Percentiles rank a stretch among this genome's conserved stretches.
Evolutionary conservation across 1,140 invertebrate species (phyloP).

Genomic region (Apis dorsata): DNA sequence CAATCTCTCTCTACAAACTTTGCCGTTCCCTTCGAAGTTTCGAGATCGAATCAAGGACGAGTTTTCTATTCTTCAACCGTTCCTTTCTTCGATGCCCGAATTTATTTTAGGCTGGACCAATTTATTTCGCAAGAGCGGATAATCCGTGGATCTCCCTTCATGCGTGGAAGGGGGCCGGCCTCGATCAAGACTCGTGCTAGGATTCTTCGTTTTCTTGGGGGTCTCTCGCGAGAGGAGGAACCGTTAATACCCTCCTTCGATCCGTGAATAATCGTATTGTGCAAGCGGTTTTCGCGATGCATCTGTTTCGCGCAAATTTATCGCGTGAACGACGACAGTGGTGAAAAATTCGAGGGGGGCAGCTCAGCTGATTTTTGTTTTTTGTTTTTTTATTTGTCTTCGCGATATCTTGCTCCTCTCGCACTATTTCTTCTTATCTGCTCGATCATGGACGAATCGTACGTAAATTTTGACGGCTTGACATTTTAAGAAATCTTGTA

Average conservation of each 20-base stretch:
- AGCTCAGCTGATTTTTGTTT: background rate
- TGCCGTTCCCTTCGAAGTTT: too few relatives aligned
- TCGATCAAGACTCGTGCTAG: constrained; percentile 32
- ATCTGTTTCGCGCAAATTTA: constrained; percentile 26
- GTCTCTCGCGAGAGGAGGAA: constrained; percentile 22
- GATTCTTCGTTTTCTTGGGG: constrained; percentile 45
- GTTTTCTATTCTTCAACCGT: too few relatives aligned
- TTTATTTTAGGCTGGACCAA: background rate
- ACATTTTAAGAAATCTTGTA: too few relatives aligned
- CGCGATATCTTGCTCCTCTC: background rate
- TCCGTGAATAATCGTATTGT: constrained; percentile 62
- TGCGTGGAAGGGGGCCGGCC: constrained; percentile 17
- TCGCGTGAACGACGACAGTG: background rate
- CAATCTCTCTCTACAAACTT: too few relatives aligned
- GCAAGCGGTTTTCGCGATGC: constrained; percentile 48
- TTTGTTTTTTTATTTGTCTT: background rate
- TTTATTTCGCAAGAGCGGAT: constrained; percentile 11
- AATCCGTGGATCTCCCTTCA: constrained; percentile 24
- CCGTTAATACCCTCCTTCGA: constrained; percentile 55
- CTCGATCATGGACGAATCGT: too few relatives aligned
- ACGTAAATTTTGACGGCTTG: too few relatives aligned
- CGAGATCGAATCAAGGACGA: too few relatives aligned
- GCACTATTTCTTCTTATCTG: too few relatives aligned
- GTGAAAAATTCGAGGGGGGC: background rate
- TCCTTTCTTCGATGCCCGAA: too few relatives aligned